Evolutionary conservation across 2,797 vertebrate genomes (phyloP).

Genomic region (Neoniphon sammara): DNA sequence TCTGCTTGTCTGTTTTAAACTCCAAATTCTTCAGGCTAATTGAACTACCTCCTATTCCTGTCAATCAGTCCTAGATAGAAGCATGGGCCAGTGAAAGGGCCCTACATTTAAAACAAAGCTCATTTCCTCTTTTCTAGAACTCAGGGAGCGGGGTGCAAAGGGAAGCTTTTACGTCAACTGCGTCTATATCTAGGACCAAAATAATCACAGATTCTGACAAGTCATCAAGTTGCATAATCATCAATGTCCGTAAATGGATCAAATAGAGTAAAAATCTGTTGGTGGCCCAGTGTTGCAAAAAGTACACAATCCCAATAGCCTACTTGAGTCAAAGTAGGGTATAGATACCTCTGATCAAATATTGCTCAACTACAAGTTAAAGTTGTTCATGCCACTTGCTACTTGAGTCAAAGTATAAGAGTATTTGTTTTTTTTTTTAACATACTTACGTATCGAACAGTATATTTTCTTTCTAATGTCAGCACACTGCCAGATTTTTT

Average conservation of each 20-base stretch:
- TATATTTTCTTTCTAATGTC: too few species aligned
- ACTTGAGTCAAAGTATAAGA: too few species aligned
- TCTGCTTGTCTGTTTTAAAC: slow-evolving; percentile 12
- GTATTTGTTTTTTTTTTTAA: too few species aligned
- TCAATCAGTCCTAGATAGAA: slow-evolving; percentile 45
- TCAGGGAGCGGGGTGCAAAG: slow-evolving; percentile 70
- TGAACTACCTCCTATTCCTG: slow-evolving; percentile 33
- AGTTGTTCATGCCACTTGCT: too few species aligned
- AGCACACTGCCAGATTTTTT: too few species aligned
- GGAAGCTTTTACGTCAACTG: slow-evolving; percentile 62
- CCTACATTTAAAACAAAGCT: slow-evolving; percentile 71
- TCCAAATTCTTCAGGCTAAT: slow-evolving; percentile 8
- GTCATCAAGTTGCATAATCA: slow-evolving; percentile 66
- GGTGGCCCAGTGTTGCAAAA: too few species aligned
- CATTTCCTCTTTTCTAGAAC: slow-evolving; percentile 78
- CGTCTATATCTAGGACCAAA: slow-evolving; percentile 22
- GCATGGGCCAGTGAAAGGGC: slow-evolving; percentile 62
- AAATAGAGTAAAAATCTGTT: not conserved
- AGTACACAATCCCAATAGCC: too few species aligned
- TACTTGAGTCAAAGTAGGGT: too few species aligned
- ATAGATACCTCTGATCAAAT: too few species aligned
- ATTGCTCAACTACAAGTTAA: too few species aligned
- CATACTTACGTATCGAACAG: too few species aligned
- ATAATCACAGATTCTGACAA: slow-evolving; percentile 63
- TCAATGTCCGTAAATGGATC: slow-evolving; percentile 7